Evolutionary conservation across 1,140 invertebrate species (phyloP), one percentile per base, ranked within the genome.

Genomic region (Penaeus japonicus): DNA sequence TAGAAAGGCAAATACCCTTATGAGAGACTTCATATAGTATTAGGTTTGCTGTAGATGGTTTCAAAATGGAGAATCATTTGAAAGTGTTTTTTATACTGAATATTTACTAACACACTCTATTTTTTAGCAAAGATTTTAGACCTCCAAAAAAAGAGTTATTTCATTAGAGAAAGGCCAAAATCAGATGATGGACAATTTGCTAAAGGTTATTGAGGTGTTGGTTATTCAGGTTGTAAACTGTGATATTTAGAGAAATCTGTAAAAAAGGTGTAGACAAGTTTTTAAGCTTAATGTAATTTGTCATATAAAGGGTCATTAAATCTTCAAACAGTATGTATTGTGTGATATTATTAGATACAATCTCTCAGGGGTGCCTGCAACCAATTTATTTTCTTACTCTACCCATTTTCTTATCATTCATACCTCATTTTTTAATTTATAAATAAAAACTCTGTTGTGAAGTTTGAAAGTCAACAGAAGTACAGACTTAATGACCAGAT

Each of bases 11-110:
- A 91, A 90, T 59, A 89, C 86, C 53, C 35, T 89, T 18, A 90
- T 90, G 90, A 89, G 80, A 79, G 90, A 90, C 75, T 90, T 89
- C 65, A 90, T 90, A 82, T 90, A 86, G 89, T 90, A 90, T 89
- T 89, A 89, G 84, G 84, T 77, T 35, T 65, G 30, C 47, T 47
- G 47, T 47, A 70, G 20, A 70, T 54, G 62, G 35, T 47, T 39
- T 47, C 39, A 2, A 85, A 57, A 20, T 59, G 30, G 20, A 57
- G n/a, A 20, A 24, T 78, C 47, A 32, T 62, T 27, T 54, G 15
- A 54, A 55, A 32, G 17, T 22, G 59, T 65, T 70, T 70, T 55
- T 20, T 81, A 55, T 55, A 20, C 24, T 39, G 30, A 80, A 84
- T 47, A 62, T 55, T 84, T 35, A 57, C 54, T 22, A 65, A 84